Conservation (phyloP, 2,888 invertebrate species). For the Luperina testacea region DNA sequence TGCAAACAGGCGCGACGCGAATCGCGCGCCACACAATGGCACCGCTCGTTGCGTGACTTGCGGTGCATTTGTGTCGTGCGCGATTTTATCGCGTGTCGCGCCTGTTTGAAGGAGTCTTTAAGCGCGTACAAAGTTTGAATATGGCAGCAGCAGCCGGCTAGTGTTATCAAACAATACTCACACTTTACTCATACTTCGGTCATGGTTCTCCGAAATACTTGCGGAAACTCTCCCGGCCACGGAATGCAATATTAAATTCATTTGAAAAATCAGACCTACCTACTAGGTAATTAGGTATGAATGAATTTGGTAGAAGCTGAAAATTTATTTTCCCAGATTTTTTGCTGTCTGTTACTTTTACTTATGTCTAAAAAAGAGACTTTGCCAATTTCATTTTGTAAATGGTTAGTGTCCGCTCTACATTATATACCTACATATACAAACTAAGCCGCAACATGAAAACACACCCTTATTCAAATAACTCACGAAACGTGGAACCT, state of each 20-base stretch:
- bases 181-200: conserved; percentile 3
- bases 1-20: too few species aligned
- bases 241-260: not conserved
- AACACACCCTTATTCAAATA: not conserved
- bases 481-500: not conserved
- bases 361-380: not conserved
- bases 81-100: too few species aligned
- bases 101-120: too few species aligned
- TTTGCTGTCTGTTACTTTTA: not conserved
- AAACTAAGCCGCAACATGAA: not conserved
- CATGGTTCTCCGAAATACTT: not conserved
- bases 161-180: conserved; percentile 23
- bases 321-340: too few species aligned
- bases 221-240: not conserved
- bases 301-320: not conserved
- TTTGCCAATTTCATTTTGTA: conserved; percentile 1
- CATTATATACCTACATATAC: not conserved
- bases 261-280: not conserved
- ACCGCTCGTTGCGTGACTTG: too few species aligned
- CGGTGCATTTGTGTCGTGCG: too few species aligned
- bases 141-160: conserved; percentile 1
- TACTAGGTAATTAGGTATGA: not conserved
- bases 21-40: too few species aligned
- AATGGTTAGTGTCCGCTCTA: not conserved
- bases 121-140: conserved; percentile 1